These are phyloP conservation scores for Dorcus hopei DNA, from an alignment of 2,888 invertebrate species.

Conservation along the genomic window DNA sequence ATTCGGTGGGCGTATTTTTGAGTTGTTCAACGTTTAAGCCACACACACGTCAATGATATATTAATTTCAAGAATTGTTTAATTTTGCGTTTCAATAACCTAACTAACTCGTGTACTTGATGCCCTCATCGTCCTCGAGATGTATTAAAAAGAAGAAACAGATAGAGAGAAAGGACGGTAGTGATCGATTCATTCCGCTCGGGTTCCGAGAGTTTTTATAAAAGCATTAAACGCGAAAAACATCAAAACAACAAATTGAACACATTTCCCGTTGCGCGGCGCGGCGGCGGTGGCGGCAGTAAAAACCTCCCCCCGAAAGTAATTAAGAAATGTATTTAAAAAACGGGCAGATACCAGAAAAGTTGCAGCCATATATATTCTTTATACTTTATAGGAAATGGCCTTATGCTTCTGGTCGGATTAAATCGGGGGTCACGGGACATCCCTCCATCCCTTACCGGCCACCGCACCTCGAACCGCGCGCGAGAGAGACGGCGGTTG, in stretches of 20 bases:
- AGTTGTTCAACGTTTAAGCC: no score
- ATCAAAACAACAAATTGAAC: conserved; percentile 18
- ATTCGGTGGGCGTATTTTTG: no score
- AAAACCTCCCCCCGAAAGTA: conserved; percentile 33
- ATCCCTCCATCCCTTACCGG: conserved; percentile 18
- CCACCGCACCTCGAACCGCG: conserved; percentile 11
- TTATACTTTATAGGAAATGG: conserved; percentile 45
- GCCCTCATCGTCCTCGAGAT: neutral
- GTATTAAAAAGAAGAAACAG: conserved; percentile 2
- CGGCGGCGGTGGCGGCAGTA: conserved; percentile 1
- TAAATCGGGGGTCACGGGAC: conserved; percentile 22
- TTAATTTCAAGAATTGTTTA: no score
- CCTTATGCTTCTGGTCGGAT: conserved; percentile 39
- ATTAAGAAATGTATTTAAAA: conserved; percentile 45
- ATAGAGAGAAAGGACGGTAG: neutral
- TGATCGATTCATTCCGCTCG: no score
- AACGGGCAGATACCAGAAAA: conserved; percentile 38
- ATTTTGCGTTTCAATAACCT: no score
- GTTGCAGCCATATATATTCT: conserved; percentile 43
- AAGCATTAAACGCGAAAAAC: conserved; percentile 1
- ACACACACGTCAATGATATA: no score
- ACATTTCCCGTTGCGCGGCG: conserved; percentile 11
- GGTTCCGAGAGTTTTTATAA: no score
- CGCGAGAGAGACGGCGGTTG: conserved; percentile 23
- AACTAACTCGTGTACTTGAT: neutral